These are phyloP conservation scores for Microcebus jonahi DNA, from an alignment of 2,113 vertebrate species.

Conservation along the genomic window DNA sequence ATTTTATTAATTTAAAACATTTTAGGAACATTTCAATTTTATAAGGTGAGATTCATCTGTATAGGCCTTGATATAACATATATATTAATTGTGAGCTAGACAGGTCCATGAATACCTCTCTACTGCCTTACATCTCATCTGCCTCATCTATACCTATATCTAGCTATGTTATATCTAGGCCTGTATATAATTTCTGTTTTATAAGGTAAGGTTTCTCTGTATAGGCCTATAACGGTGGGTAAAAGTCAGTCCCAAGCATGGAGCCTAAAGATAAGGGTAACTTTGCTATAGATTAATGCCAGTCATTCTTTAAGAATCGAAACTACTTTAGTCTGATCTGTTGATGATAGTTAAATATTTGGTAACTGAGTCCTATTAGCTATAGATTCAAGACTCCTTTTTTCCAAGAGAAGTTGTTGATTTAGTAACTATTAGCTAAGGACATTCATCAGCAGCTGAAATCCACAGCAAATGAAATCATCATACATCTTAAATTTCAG, in stretches of 20 bases:
- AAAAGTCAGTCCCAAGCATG: neutral
- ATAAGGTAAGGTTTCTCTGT: neutral
- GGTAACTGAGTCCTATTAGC: neutral
- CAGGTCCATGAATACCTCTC: neutral
- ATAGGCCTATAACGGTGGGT: neutral
- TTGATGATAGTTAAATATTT: conserved; percentile 30
- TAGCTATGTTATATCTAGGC: rapidly evolving
- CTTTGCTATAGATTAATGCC: neutral
- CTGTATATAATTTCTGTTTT: neutral
- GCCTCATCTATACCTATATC: neutral
- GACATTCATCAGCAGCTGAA: neutral
- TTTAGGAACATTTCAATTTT: neutral
- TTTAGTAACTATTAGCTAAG: neutral
- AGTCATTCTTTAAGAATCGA: neutral
- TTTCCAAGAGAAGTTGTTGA: neutral
- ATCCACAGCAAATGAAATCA: neutral
- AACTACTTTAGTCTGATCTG: neutral
- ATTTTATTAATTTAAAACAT: neutral
- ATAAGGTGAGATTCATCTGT: neutral
- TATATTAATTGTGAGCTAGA: neutral
- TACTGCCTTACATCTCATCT: neutral
- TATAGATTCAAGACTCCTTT: neutral
- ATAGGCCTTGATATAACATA: neutral
- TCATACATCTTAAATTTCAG: neutral
- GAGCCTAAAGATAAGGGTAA: neutral